These are phyloP conservation scores for Habroteleia sp. DNA, from an alignment of 2,888 invertebrate genomes.

Conservation along the genomic window DNA sequence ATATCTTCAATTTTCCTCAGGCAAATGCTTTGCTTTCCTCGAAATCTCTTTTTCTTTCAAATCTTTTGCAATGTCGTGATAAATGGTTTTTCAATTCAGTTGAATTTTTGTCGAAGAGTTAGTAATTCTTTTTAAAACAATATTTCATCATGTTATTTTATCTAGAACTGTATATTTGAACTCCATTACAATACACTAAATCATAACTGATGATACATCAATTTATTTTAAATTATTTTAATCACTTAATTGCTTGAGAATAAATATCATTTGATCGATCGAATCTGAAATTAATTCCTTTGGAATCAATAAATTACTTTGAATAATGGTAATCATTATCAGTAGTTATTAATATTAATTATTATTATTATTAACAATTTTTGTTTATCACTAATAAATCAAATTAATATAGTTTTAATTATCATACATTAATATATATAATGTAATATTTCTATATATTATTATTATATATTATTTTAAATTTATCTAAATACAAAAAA, in stretches of 20 bases:
- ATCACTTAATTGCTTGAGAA: slow-evolving; percentile 11
- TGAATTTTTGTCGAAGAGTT: slow-evolving; percentile 24
- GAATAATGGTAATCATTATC: too few species aligned
- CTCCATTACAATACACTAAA: slow-evolving; percentile 16
- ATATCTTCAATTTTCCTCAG: slow-evolving; percentile 4
- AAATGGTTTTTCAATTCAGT: slow-evolving; percentile 38
- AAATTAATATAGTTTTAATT: too few species aligned
- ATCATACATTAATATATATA: too few species aligned
- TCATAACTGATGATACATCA: slow-evolving; percentile 21
- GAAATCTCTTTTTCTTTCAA: slow-evolving; percentile 14
- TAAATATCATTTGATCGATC: background rate
- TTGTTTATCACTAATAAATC: too few species aligned
- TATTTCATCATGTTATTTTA: slow-evolving; percentile 28
- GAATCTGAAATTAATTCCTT: background rate
- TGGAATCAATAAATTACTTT: background rate
- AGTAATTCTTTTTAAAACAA: slow-evolving; percentile 39
- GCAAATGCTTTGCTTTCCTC: slow-evolving; percentile 1
- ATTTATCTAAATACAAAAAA: too few species aligned
- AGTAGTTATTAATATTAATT: too few species aligned
- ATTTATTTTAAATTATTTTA: slow-evolving; percentile 31
- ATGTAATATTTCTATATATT: too few species aligned
- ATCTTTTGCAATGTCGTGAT: slow-evolving; percentile 11
- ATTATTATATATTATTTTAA: too few species aligned
- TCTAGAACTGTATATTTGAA: slow-evolving; percentile 21
- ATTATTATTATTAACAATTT: too few species aligned